Percentiles rank a stretch among this genome's conserved stretches.
phyloP scores from a whole-genome alignment of 1,140 invertebrate genomes.

The Augochlora pura region DNA sequence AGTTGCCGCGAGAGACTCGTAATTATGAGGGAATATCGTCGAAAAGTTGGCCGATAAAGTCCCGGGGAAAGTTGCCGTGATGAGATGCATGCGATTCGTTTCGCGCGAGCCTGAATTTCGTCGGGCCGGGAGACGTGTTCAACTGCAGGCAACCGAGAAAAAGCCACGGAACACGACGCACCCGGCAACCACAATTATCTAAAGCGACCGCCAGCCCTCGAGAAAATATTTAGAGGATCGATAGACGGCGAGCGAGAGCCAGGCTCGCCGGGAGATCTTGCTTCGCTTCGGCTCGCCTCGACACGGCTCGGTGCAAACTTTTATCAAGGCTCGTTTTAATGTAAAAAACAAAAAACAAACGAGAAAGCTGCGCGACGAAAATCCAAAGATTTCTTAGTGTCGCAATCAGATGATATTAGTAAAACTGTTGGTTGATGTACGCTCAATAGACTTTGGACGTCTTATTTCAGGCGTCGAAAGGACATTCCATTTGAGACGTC shows the following conservation, averaged over 20 bases:
- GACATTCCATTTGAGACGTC: too few species aligned
- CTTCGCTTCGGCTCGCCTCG: neutral
- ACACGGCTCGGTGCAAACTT: neutral
- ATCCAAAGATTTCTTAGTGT: too few species aligned
- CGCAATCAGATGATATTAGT: too few species aligned
- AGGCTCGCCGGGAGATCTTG: neutral
- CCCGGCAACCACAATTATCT: neutral
- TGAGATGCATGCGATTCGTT: slow-evolving; percentile 22
- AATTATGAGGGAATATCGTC: slow-evolving; percentile 33
- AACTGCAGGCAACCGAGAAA: neutral
- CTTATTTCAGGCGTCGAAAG: too few species aligned
- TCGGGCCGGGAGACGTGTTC: too few species aligned
- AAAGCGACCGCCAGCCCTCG: neutral
- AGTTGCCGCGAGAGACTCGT: neutral
- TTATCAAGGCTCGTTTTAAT: too few species aligned
- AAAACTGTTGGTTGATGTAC: too few species aligned
- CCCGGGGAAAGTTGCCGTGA: neutral
- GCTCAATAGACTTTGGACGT: too few species aligned
- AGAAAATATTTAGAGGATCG: slow-evolving; percentile 8
- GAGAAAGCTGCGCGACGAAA: too few species aligned
- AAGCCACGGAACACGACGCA: neutral
- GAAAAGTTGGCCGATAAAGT: slow-evolving; percentile 26
- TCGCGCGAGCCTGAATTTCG: neutral
- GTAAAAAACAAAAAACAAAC: too few species aligned
- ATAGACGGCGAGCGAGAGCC: neutral